Evolutionary conservation across 2,888 invertebrate genomes (phyloP).

Genomic region (Drosophila austrosaltans): DNA sequence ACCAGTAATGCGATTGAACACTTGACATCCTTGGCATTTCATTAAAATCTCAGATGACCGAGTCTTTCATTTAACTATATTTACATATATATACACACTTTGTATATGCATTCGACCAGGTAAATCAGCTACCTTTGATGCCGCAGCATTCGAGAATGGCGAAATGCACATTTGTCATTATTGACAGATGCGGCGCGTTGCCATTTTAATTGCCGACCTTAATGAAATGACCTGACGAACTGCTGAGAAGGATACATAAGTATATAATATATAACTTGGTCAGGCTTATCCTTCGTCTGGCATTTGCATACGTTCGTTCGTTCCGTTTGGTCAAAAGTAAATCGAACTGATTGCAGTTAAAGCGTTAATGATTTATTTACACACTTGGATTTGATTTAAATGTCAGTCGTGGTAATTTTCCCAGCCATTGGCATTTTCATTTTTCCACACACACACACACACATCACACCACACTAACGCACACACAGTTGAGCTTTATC

Average conservation of each 20-base stretch:
- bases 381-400: slow-evolving; percentile 67
- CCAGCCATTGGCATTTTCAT: background rate
- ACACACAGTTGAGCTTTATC: background rate
- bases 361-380: slow-evolving; percentile 77
- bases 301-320: slow-evolving; percentile 22
- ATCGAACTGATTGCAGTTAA: slow-evolving; percentile 66
- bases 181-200: slow-evolving; percentile 76
- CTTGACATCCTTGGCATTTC: slow-evolving; percentile 43
- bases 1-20: slow-evolving; percentile 22
- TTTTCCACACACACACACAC: background rate
- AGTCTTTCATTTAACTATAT: slow-evolving; percentile 7
- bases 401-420: slow-evolving; percentile 30
- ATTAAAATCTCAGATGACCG: slow-evolving; percentile 44
- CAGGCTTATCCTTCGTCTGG: slow-evolving; percentile 1
- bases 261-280: background rate
- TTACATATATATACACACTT: slow-evolving; percentile 9
- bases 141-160: slow-evolving; percentile 40
- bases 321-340: slow-evolving; percentile 43
- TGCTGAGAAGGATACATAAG: slow-evolving; percentile 33
- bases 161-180: slow-evolving; percentile 79
- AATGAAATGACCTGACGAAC: slow-evolving; percentile 63
- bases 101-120: slow-evolving; percentile 8
- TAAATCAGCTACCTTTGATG: slow-evolving; percentile 29
- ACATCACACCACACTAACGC: slow-evolving; percentile 14
- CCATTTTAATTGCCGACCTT: slow-evolving; percentile 79